A percentile compares a stretch with the other conserved stretches of the same genome.
Conservation (phyloP, 2,113 vertebrate species). For the Leiothrix lutea region DNA sequence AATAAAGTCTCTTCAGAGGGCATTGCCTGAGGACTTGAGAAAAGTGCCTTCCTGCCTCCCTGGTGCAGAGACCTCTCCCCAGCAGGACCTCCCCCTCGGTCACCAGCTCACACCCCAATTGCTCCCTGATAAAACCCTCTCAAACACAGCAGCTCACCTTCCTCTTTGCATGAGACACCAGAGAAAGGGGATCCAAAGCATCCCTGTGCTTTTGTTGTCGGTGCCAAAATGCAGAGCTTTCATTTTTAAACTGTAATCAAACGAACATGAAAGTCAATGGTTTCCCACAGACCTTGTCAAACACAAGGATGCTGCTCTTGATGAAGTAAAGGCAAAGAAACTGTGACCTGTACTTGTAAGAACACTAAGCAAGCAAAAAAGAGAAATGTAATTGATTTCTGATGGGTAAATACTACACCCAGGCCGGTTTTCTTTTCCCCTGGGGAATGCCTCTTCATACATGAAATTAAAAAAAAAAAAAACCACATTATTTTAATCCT, state of each 20-base stretch:
- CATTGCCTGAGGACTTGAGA: neutral
- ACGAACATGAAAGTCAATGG: neutral
- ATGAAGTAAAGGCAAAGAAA: neutral
- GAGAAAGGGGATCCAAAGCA: neutral
- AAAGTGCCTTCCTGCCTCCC: neutral
- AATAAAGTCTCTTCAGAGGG: neutral
- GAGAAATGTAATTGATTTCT: neutral
- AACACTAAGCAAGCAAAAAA: slow-evolving; percentile 11
- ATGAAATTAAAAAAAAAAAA: neutral
- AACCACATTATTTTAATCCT: neutral
- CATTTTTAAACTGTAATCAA: neutral
- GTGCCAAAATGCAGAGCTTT: neutral
- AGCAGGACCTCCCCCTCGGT: neutral
- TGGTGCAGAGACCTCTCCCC: neutral
- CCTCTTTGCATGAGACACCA: neutral
- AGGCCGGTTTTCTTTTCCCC: neutral
- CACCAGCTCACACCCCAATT: neutral
- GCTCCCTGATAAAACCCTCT: neutral
- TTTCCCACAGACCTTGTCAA: neutral
- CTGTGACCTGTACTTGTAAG: neutral
- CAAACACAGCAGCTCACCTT: neutral
- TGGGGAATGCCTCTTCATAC: neutral
- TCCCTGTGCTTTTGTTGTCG: neutral
- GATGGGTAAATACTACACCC: neutral
- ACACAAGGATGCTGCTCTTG: neutral